These are phyloP conservation scores for Geotrypetes seraphini DNA, from an alignment of 2,797 vertebrate genomes.

Conservation along the genomic window DNA sequence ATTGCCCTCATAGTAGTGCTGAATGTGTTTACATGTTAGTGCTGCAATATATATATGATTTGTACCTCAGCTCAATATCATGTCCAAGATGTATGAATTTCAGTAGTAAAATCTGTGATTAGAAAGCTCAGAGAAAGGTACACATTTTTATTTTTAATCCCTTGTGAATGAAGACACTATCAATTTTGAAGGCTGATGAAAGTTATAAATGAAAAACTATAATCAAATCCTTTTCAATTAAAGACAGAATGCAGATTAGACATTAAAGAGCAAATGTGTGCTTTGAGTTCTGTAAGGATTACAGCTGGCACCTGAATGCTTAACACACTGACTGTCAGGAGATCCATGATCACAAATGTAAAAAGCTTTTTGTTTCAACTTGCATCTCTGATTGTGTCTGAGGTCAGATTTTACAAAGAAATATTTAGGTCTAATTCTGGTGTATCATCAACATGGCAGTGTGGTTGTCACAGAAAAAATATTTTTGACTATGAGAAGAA, in stretches of 20 bases:
- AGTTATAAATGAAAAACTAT: constrained; percentile 29
- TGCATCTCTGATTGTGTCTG: neutral
- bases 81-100: constrained; percentile 29
- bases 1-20: no score
- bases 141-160: constrained; percentile 22
- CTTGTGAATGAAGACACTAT: constrained; percentile 20
- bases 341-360: neutral
- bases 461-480: no score
- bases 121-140: constrained; percentile 27
- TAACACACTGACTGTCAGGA: constrained; percentile 2
- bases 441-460: neutral
- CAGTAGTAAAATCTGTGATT: constrained; percentile 28
- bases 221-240: constrained; percentile 32
- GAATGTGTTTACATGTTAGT: no score
- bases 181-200: constrained; percentile 27
- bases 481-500: no score
- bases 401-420: constrained; percentile 11
- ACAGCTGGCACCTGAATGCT: neutral
- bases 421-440: constrained; percentile 8
- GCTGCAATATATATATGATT: no score
- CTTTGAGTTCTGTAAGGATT: constrained; percentile 9
- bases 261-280: constrained; percentile 11
- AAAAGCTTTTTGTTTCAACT: neutral
- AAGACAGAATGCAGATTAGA: constrained; percentile 22
- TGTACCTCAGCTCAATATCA: no score